These are phyloP conservation scores for Phoenoteleia sp. DNA, from an alignment of 2,888 invertebrate species.

Conservation along the genomic window DNA sequence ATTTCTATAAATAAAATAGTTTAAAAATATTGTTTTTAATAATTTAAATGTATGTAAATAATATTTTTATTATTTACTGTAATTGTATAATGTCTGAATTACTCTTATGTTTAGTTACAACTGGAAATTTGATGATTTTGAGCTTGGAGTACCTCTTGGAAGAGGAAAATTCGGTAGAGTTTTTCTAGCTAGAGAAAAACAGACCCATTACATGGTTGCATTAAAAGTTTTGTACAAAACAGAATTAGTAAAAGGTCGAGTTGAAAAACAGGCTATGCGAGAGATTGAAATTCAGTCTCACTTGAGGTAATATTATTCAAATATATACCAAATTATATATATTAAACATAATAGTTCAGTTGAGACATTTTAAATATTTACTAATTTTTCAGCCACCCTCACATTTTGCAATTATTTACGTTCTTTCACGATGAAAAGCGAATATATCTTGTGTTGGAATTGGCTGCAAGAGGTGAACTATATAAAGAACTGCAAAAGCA, in stretches of 20 bases:
- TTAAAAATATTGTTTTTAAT: too few species aligned
- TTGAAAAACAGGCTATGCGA: conserved; percentile 96
- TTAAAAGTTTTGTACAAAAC: conserved; percentile 97
- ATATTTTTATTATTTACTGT: neutral
- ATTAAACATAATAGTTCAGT: conserved; percentile 21
- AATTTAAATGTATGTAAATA: neutral
- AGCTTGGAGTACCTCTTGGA: conserved; percentile 96
- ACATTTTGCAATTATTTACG: conserved; percentile 97
- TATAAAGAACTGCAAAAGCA: conserved; percentile 92
- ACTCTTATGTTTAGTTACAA: conserved; percentile 55
- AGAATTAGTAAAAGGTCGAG: conserved; percentile 94
- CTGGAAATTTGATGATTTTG: conserved; percentile 96
- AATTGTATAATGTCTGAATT: too few species aligned
- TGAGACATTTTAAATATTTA: neutral
- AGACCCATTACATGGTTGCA: conserved; percentile 94
- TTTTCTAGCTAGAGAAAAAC: conserved; percentile 97
- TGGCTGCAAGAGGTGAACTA: conserved; percentile 94
- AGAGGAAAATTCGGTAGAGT: conserved; percentile 99
- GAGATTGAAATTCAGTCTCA: conserved; percentile 99
- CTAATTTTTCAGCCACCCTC: conserved; percentile 92
- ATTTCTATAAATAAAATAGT: too few species aligned
- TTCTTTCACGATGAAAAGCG: conserved; percentile 98
- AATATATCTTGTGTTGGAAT: conserved; percentile 98
- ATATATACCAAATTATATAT: too few species aligned
- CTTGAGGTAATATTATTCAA: too few species aligned